phyloP scores from a whole-genome alignment of 1,140 invertebrate genomes.

The Protaetia brevitarsis region DNA sequence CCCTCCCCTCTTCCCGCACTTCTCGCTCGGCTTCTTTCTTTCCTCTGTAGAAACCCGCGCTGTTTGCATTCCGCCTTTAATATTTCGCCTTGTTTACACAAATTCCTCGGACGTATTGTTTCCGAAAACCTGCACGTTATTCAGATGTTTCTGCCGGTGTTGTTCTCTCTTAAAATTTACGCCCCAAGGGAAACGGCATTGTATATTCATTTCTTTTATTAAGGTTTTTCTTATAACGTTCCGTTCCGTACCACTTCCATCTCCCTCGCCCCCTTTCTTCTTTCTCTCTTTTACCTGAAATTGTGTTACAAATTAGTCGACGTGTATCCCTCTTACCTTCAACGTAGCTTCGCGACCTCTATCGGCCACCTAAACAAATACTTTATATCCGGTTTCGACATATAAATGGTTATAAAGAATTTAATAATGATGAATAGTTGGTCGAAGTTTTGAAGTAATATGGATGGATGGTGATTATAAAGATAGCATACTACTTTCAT shows the following conservation, averaged over 20 bases:
- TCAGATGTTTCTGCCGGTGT: constrained; percentile 13
- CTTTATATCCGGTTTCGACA: constrained; percentile 28
- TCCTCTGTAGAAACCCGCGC: constrained; percentile 11
- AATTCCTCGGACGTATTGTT: constrained; percentile 9
- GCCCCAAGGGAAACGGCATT: constrained; percentile 22
- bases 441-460: no score
- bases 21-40: background rate
- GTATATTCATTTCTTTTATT: constrained; percentile 27
- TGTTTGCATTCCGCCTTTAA: constrained; percentile 13
- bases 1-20: background rate
- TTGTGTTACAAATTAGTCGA: constrained; percentile 38
- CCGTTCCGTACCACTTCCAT: constrained; percentile 1
- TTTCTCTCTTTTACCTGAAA: constrained; percentile 31
- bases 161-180: constrained; percentile 12
- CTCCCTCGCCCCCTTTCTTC: background rate
- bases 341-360: constrained; percentile 18
- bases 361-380: constrained; percentile 33
- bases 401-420: constrained; percentile 20
- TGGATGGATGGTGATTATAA: no score
- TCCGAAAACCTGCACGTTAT: constrained; percentile 16
- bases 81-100: constrained; percentile 19
- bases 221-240: constrained; percentile 6
- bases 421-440: background rate
- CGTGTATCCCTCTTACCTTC: background rate
- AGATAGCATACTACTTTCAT: no score